Percentiles rank a stretch among this genome's conserved stretches.
Conservation (phyloP, 1,140 invertebrate species). For the Nephotettix cincticeps region DNA sequence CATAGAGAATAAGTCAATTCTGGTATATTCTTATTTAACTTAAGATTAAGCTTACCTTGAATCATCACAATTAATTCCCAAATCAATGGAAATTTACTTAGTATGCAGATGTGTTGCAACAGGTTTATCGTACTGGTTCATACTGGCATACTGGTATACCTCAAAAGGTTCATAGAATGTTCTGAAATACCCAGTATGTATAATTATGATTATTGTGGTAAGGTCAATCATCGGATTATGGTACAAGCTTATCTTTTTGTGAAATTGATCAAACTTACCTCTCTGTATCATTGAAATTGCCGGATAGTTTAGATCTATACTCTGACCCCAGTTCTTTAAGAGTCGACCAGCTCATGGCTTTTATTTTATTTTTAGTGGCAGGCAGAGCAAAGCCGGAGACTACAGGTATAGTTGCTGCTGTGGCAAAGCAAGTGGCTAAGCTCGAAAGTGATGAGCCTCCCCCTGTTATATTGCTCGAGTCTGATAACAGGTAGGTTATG, state of each 20-base stretch:
- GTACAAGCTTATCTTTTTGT: background rate
- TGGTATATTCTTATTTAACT: too few relatives aligned
- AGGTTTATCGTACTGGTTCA: too few relatives aligned
- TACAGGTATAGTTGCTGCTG: slow-evolving; percentile 35
- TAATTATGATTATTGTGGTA: background rate
- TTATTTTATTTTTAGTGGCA: slow-evolving; percentile 17
- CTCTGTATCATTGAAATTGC: background rate
- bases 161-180: too few relatives aligned
- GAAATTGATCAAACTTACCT: background rate
- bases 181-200: too few relatives aligned
- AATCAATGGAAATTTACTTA: too few relatives aligned
- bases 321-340: background rate
- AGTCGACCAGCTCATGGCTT: background rate
- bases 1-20: too few relatives aligned
- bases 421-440: slow-evolving; percentile 34
- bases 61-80: too few relatives aligned
- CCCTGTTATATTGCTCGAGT: slow-evolving; percentile 31
- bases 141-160: too few relatives aligned
- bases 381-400: slow-evolving; percentile 34
- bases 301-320: background rate
- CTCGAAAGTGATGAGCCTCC: slow-evolving; percentile 26
- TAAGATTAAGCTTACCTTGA: too few relatives aligned
- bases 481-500: slow-evolving; percentile 30
- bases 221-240: background rate
- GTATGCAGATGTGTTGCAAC: too few relatives aligned